phyloP scores from a whole-genome alignment of 2,113 vertebrate genomes.

The Myodes glareolus region DNA sequence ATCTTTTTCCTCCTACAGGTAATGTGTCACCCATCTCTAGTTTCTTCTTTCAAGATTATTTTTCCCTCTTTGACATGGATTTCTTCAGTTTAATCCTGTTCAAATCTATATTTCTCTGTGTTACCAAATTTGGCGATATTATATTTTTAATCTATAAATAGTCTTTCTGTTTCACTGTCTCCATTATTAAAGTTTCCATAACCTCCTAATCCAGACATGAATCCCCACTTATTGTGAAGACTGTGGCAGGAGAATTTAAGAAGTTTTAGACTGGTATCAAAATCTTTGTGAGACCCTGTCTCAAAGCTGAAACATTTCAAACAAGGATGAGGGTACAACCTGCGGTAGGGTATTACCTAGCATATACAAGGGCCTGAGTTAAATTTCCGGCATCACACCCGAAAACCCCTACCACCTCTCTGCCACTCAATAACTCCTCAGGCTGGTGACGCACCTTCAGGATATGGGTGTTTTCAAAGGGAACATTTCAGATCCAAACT shows the following conservation, averaged over 20 bases:
- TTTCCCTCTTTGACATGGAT: neutral
- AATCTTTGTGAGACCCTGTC: neutral
- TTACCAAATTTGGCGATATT: neutral
- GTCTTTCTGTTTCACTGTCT: neutral
- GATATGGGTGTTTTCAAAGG: neutral
- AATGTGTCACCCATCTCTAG: constrained; percentile 29
- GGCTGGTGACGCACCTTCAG: neutral
- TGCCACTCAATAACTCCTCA: neutral
- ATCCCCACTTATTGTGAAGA: neutral
- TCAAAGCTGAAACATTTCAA: neutral
- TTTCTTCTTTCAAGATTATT: neutral
- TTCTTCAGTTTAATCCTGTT: neutral
- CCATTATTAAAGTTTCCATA: neutral
- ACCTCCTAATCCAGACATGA: neutral
- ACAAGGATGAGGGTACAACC: neutral
- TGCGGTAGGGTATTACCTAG: neutral
- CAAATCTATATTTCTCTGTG: neutral
- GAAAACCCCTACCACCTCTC: neutral
- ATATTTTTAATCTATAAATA: neutral
- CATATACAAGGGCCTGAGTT: neutral
- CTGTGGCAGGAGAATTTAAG: neutral
- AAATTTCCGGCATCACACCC: neutral
- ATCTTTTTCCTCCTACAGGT: neutral
- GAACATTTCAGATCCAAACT: neutral
- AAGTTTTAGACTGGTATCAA: neutral